These are phyloP conservation scores for Dissostichus mawsoni DNA, from an alignment of 2,113 vertebrate genomes.

Conservation along the genomic window DNA sequence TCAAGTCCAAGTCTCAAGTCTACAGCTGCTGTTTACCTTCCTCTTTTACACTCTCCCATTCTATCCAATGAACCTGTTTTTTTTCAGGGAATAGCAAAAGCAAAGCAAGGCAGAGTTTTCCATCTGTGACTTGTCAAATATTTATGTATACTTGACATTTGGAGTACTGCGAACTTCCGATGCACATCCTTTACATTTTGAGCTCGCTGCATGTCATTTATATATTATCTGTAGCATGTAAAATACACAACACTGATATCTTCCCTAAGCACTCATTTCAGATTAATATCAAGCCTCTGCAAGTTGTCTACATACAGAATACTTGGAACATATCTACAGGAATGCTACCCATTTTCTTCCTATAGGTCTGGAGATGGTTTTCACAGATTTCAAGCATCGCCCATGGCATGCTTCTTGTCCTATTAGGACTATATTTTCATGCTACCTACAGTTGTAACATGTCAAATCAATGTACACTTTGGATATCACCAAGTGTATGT, in stretches of 20 bases:
- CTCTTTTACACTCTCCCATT: neutral
- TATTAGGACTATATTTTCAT: slow-evolving; percentile 5
- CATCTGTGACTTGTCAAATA: slow-evolving; percentile 49
- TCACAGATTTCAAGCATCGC: neutral
- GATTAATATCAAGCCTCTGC: neutral
- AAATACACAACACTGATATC: neutral
- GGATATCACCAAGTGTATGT: neutral
- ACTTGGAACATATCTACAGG: neutral
- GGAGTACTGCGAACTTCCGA: neutral
- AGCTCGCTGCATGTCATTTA: neutral
- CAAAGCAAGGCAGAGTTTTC: slow-evolving; percentile 13
- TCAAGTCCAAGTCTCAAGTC: neutral
- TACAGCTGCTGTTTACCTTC: neutral
- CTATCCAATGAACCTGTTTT: neutral
- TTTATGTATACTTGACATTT: slow-evolving; percentile 24
- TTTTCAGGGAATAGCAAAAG: neutral
- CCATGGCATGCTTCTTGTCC: slow-evolving; percentile 13
- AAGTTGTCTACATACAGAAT: neutral
- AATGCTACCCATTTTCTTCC: too few relatives aligned
- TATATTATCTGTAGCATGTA: neutral
- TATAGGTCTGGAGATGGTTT: neutral
- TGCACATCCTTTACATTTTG: neutral
- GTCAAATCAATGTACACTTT: slow-evolving; percentile 37
- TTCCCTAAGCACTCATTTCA: neutral
- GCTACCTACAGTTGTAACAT: slow-evolving; percentile 15